These are phyloP conservation scores for Agrilus mali DNA, from an alignment of 2,888 invertebrate genomes.

Conservation along the genomic window DNA sequence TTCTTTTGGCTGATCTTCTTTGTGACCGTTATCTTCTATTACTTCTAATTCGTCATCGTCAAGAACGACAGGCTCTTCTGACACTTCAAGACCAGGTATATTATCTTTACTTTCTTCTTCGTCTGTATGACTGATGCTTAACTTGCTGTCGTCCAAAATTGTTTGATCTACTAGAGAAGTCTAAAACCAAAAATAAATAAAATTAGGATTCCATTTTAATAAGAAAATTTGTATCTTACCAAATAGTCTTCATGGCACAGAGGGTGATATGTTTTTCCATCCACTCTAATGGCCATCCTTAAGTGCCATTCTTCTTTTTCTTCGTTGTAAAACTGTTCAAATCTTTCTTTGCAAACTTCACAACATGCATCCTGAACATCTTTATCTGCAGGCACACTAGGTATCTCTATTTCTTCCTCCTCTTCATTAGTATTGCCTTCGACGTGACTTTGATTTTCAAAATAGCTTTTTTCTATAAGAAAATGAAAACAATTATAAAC, in stretches of 20 bases:
- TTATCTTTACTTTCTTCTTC: constrained; percentile 30
- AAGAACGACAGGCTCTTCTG: constrained; percentile 35
- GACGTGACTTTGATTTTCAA: constrained; percentile 52
- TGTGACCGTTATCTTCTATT: constrained; percentile 18
- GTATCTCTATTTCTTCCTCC: constrained; percentile 46
- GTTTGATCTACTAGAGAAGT: constrained; percentile 21
- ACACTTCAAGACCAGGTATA: constrained; percentile 39
- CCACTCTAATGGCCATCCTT: constrained; percentile 64
- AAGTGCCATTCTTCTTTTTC: constrained; percentile 97
- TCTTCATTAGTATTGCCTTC: constrained; percentile 45
- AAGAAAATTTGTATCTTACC: constrained; percentile 32
- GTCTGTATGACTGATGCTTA: constrained; percentile 18
- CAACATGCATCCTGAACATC: constrained; percentile 58
- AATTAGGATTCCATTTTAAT: background rate
- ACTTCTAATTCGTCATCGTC: constrained; percentile 26
- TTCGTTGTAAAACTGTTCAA: constrained; percentile 93
- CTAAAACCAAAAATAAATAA: constrained; percentile 6
- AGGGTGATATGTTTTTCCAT: constrained; percentile 76
- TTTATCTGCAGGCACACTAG: constrained; percentile 57
- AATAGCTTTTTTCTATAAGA: constrained; percentile 69
- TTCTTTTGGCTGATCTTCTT: constrained; percentile 7
- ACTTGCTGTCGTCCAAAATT: constrained; percentile 21
- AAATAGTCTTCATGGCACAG: constrained; percentile 80
- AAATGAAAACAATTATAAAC: constrained; percentile 3
- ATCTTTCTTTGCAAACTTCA: constrained; percentile 83